Evolutionary conservation across 2,888 invertebrate species (phyloP).

Genomic region (Ischnura elegans): DNA sequence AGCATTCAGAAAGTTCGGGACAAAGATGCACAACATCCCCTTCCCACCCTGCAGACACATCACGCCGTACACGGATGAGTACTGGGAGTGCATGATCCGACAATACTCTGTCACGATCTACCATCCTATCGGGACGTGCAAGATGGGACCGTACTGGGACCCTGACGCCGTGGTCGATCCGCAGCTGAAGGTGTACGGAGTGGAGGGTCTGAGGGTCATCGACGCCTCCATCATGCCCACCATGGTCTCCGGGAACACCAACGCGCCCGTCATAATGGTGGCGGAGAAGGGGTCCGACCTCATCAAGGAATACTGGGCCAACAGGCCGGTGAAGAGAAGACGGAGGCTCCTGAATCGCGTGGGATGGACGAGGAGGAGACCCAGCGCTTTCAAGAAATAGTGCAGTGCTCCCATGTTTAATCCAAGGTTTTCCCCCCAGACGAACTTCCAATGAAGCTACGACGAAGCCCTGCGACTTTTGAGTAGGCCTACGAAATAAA

Average conservation of each 20-base stretch:
- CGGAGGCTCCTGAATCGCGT: conserved; percentile 10
- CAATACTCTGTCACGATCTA: conserved; percentile 91
- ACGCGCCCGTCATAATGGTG: conserved; percentile 93
- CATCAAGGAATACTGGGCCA: conserved; percentile 91
- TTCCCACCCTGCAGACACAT: conserved; percentile 88
- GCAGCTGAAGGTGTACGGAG: conserved; percentile 87
- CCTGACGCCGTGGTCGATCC: conserved; percentile 90
- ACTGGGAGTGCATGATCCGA: conserved; percentile 93
- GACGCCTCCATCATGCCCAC: conserved; percentile 94
- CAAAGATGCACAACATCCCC: conserved; percentile 84
- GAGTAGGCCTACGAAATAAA: too few relatives aligned
- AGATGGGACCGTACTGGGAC: conserved; percentile 95
- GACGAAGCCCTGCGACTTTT: not conserved
- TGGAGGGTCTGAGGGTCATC: conserved; percentile 88
- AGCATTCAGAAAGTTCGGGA: conserved; percentile 87
- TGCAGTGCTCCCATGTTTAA: not conserved
- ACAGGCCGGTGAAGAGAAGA: conserved; percentile 73
- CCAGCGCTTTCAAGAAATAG: not conserved
- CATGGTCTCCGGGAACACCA: conserved; percentile 91
- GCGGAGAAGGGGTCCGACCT: conserved; percentile 94
- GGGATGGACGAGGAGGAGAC: not conserved
- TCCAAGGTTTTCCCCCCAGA: not conserved
- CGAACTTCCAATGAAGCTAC: not conserved
- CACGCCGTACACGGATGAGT: conserved; percentile 85
- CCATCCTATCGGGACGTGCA: conserved; percentile 92